These are phyloP conservation scores for Parapristionchus giblindavisi DNA, from an alignment of 2,888 invertebrate species.

Conservation along the genomic window DNA sequence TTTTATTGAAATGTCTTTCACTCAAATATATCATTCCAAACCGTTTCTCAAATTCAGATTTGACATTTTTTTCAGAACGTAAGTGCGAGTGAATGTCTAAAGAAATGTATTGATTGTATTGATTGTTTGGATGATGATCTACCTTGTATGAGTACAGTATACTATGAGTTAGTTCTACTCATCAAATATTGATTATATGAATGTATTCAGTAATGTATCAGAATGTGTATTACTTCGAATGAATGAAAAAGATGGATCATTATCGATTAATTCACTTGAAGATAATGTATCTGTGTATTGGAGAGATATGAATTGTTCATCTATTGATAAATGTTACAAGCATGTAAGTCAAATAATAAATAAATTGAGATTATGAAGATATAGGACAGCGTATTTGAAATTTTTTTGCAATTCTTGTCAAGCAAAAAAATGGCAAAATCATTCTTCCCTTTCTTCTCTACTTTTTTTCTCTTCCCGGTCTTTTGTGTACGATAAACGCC, in stretches of 20 bases:
- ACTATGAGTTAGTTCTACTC: constrained; percentile 9
- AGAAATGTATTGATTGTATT: constrained; percentile 17
- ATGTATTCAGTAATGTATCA: not conserved
- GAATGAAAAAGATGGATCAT: not conserved
- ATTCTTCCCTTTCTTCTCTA: no score
- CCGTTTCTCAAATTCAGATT: no score
- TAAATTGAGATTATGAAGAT: no score
- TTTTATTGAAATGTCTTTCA: not conserved
- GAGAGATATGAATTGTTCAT: constrained; percentile 5
- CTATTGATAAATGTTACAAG: not conserved
- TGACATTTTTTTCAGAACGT: not conserved
- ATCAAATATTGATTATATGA: not conserved
- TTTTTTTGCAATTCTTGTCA: no score
- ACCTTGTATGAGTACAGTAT: constrained; percentile 17
- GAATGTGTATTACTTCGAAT: constrained; percentile 19
- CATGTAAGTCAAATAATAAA: not conserved
- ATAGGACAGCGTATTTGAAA: no score
- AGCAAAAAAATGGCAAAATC: no score
- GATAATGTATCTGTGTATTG: not conserved
- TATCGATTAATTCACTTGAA: not conserved
- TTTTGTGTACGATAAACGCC: no score
- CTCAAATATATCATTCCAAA: no score
- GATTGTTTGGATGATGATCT: constrained; percentile 17
- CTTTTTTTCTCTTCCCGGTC: no score
- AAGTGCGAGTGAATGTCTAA: not conserved